These are phyloP conservation scores for Oreochromis spilurus DNA, from an alignment of 2,113 vertebrate species.

Conservation along the genomic window DNA sequence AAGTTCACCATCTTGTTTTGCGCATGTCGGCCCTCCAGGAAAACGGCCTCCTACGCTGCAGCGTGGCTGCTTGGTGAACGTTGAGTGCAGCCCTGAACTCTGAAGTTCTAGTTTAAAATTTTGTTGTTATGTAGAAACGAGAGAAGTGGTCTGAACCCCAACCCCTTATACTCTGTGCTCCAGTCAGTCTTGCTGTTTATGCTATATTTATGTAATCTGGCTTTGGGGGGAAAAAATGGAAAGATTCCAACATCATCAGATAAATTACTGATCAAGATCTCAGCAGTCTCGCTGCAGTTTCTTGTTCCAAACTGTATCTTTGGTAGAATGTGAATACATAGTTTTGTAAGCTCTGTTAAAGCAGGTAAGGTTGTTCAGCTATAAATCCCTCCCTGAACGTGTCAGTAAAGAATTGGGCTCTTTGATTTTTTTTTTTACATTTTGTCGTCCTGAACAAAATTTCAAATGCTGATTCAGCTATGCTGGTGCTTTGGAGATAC, in stretches of 20 bases:
- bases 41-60: background rate
- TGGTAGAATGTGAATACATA: background rate
- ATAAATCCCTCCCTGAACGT: background rate
- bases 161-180: background rate
- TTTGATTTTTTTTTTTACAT: background rate
- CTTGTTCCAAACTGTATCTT: background rate
- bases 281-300: background rate
- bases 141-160: background rate
- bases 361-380: background rate
- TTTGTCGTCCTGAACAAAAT: background rate
- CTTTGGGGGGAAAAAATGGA: background rate
- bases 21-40: background rate
- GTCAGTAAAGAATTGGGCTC: background rate
- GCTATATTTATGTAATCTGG: background rate
- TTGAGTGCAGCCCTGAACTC: background rate
- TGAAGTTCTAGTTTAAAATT: background rate
- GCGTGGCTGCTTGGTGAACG: background rate
- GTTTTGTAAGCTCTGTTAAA: background rate
- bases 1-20: background rate
- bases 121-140: background rate
- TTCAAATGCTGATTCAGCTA: background rate
- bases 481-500: too few species aligned
- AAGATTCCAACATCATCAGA: background rate
- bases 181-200: background rate
- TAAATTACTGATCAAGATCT: background rate